phyloP scores from a whole-genome alignment of 2,797 vertebrate genomes.

The Amphiprion clarkii region DNA sequence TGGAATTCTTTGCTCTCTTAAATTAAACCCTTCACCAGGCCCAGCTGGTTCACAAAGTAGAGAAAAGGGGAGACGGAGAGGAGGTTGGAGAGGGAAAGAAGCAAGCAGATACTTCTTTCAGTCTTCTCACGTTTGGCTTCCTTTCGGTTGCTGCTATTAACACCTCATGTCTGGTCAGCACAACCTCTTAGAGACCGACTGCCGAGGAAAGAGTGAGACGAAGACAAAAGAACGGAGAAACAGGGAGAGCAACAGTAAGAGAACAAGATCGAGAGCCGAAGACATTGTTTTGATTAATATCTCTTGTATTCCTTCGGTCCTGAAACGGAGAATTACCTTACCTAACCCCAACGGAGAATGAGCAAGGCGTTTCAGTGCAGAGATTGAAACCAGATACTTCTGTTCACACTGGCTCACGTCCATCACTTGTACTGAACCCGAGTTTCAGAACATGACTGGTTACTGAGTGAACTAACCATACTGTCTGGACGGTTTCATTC shows the following conservation, averaged over 20 bases:
- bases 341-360: conserved; percentile 72
- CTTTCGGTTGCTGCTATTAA: conserved; percentile 69
- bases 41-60: conserved; percentile 75
- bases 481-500: conserved; percentile 60
- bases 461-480: conserved; percentile 49
- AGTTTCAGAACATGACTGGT: conserved; percentile 70
- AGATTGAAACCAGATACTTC: conserved; percentile 80
- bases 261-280: conserved; percentile 32
- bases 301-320: conserved; percentile 68
- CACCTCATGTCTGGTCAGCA: conserved; percentile 64
- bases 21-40: conserved; percentile 81
- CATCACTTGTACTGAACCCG: conserved; percentile 64
- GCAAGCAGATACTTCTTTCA: conserved; percentile 61
- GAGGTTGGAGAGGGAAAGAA: conserved; percentile 55
- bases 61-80: conserved; percentile 30
- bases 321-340: conserved; percentile 76
- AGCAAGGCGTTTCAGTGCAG: conserved; percentile 61
- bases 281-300: conserved; percentile 76
- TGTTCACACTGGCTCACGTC: conserved; percentile 71
- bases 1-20: conserved; percentile 82
- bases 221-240: conserved; percentile 23
- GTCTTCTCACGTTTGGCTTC: conserved; percentile 72
- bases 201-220: conserved; percentile 36
- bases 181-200: conserved; percentile 40
- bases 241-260: conserved; percentile 29